These are phyloP conservation scores for Hypomecis atomaria DNA, from an alignment of 2,888 invertebrate species.

Conservation along the genomic window DNA sequence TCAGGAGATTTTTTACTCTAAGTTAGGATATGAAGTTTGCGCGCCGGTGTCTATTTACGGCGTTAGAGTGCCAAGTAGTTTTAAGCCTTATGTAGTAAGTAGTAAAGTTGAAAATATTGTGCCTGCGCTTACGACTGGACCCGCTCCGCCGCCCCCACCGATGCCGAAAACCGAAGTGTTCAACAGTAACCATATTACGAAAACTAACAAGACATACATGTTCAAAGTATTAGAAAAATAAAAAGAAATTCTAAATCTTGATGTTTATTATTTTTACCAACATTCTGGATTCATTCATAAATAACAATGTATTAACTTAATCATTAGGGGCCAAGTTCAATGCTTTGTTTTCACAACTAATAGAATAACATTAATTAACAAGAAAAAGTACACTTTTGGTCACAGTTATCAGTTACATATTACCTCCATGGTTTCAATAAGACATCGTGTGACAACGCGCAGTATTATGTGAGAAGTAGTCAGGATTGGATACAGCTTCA, in stretches of 20 bases:
- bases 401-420: too few species aligned
- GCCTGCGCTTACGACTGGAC: conserved; percentile 47
- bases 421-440: too few species aligned
- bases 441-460: too few species aligned
- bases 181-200: conserved; percentile 52
- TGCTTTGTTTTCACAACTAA: too few species aligned
- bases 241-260: not conserved
- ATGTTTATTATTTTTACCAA: not conserved
- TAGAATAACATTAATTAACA: too few species aligned
- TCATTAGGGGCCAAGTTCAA: not conserved
- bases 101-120: conserved; percentile 50
- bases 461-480: too few species aligned
- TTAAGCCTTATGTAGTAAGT: conserved; percentile 41
- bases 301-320: conserved; percentile 1
- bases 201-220: conserved; percentile 73
- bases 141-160: conserved; percentile 73
- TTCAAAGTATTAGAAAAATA: conserved; percentile 52
- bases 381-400: too few species aligned
- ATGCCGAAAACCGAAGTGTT: conserved; percentile 59
- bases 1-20: conserved; percentile 90
- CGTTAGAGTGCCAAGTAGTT: conserved; percentile 51
- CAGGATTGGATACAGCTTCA: too few species aligned
- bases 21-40: conserved; percentile 89
- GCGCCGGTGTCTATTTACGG: conserved; percentile 89
- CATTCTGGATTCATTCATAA: too few species aligned